A percentile compares a stretch with the other conserved stretches of the same genome.
These are phyloP conservation scores for Lasioglossum figueresi DNA, from an alignment of 2,888 invertebrate genomes.

Conservation along the genomic window DNA sequence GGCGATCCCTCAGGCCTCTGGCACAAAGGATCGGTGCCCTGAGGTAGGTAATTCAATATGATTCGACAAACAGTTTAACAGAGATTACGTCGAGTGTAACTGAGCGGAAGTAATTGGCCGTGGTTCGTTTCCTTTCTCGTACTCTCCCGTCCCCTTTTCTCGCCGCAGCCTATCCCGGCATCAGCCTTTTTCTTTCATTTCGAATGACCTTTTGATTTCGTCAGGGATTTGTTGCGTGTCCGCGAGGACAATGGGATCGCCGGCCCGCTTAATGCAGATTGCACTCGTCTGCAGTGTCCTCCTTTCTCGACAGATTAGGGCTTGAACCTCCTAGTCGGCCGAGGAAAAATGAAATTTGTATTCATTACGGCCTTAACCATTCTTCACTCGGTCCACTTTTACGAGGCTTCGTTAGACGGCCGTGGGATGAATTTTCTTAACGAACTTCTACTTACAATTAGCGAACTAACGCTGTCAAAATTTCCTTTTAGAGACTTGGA, in stretches of 20 bases:
- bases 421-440: background rate
- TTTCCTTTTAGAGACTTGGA: too few species aligned
- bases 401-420: background rate
- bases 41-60: slow-evolving; percentile 77
- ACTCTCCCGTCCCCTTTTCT: slow-evolving; percentile 3
- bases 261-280: background rate
- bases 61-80: slow-evolving; percentile 80
- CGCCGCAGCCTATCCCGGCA: background rate
- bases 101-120: slow-evolving; percentile 69
- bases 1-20: slow-evolving; percentile 69
- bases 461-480: background rate
- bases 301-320: background rate
- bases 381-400: background rate
- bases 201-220: slow-evolving; percentile 6
- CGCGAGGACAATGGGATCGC: slow-evolving; percentile 6
- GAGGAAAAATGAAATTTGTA: slow-evolving; percentile 9
- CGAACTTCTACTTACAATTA: background rate
- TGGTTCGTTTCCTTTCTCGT: slow-evolving; percentile 48
- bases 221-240: slow-evolving; percentile 3
- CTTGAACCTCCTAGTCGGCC: background rate
- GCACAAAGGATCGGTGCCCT: slow-evolving; percentile 73
- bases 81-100: slow-evolving; percentile 73
- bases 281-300: background rate
- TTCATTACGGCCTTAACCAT: background rate
- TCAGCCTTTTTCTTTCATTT: background rate